Conservation (phyloP, 1,140 invertebrate species). For the Hyposmocoma kahamanoa region DNA sequence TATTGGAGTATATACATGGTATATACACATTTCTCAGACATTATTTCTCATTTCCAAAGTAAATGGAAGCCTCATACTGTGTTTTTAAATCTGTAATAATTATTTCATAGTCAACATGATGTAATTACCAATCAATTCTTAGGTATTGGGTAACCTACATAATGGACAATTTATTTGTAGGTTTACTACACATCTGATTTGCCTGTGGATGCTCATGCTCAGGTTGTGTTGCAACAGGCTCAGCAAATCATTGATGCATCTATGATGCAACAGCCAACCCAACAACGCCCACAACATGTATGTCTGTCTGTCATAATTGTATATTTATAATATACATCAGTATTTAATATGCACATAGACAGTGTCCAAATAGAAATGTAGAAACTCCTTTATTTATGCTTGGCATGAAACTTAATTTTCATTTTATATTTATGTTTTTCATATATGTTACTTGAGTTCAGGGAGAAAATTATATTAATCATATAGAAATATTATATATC, state of each 20-base stretch:
- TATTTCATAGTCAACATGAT: too few relatives aligned
- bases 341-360: conserved; percentile 19
- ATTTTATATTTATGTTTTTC: conserved; percentile 3
- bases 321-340: conserved; percentile 16
- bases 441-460: too few relatives aligned
- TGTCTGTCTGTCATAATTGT: conserved; percentile 48
- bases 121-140: too few relatives aligned
- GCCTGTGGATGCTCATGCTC: conserved; percentile 69
- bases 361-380: conserved; percentile 20
- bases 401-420: conserved; percentile 25
- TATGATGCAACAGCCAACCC: conserved; percentile 66
- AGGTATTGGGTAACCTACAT: too few relatives aligned
- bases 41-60: too few relatives aligned
- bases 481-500: too few relatives aligned
- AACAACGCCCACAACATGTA: conserved; percentile 71
- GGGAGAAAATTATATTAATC: too few relatives aligned
- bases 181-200: conserved; percentile 73
- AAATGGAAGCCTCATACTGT: too few relatives aligned
- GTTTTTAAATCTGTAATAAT: too few relatives aligned
- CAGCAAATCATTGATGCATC: conserved; percentile 73
- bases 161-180: conserved; percentile 62
- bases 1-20: too few relatives aligned
- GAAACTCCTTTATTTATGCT: conserved; percentile 24
- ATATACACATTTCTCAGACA: too few relatives aligned
- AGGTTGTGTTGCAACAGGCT: conserved; percentile 71